Evolutionary conservation across 92 coral and sea anemone genomes (phyloP), one percentile per base, ranked within the genome.

Genomic region (Zoanthus solanderi): DNA sequence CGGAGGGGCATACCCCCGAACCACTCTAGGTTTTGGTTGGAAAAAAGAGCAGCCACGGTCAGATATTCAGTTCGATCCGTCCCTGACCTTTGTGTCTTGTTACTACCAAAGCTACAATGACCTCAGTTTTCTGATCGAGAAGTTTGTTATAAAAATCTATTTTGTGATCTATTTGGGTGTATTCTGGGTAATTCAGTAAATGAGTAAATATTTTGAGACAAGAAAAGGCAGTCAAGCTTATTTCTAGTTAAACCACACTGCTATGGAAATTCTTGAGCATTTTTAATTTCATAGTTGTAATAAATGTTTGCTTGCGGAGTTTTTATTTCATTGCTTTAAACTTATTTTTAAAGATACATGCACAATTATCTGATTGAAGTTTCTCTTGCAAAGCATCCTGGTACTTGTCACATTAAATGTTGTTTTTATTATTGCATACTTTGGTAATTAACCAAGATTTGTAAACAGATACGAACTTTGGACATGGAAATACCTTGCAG

Each of bases 201-300:
- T 91, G 92, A 54, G 71, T 34, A 78, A 83, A 91, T 31, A 91
- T 89, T 14, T 63, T 83, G 29, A 91, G 50, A 45, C 91, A 91
- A 34, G 74, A 78, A 88, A 75, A 87, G 86, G 66, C 90, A 90
- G 34, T 90, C 72, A 73, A 87, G 81, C 66, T 86, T 84, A 56
- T 79, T 86, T 53, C 72, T 71, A 42, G 79, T 80, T 15, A 90
- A 75, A 28, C 90, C 93, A 85, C 77, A 85, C 81, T 78, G 3
- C 42, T 57, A 63, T 53, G 83, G 71, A 66, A 91, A 91, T 44
- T 91, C 91, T 28, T 83, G 82, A 13, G 53, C 88, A 72, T 74
- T 76, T 34, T 31, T 87, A 45, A 46, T 68, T 9, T 87, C 63
- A 75, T 77, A 74, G 63, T 68, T 75, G 44, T 81, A 91, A 5